Evolutionary conservation across 1,140 invertebrate species (phyloP), one percentile per base, ranked within the genome.

Genomic region (Pogonomyrmex barbatus): DNA sequence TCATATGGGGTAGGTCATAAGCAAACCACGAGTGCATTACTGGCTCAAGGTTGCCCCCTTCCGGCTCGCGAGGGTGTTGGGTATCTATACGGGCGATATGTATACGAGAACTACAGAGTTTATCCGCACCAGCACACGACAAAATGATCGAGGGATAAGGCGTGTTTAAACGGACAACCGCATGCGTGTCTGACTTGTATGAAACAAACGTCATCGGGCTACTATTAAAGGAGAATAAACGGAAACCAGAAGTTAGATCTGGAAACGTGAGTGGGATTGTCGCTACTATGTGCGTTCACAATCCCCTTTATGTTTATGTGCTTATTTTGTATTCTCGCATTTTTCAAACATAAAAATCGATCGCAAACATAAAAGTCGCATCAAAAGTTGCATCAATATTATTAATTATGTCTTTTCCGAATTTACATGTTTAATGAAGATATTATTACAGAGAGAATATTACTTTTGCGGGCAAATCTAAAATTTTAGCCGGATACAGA

Each of bases 1-100:
- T 89, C 76, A 36, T n/a, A 89, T 89, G 70, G 88, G 88, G 87
- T 89, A 89, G 87, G 87, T 89, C 88, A 84, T 86, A 88, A 67
- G 52, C 54, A 89, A 86, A 84, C 87, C 60, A 47, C 63, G 68
- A 54, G 65, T 39, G 45, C 84, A 76, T 81, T 89, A 73, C 14
- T 84, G 84, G 83, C 83, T 89, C 88, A 89, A 89, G 88, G 88
- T 89, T 89, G 70, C 45, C 54, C 67, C 60, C 47, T 42, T 42
- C 47, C 62, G 60, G 12, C 17, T n/a, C 33, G 17, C 52, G 24
- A 45, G 63, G 52, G 50, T 81, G 65, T 70, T 58, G 39, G 24
- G 4, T 68, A 45, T 81, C 24, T 36, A 52, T 14, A n/a, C 24
- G 76, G 60, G 45, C 24, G 63, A 9, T 54, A 2, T 75, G 24